Evolutionary conservation across 2,888 invertebrate species (phyloP).

Genomic region (Choreutis nemorana): DNA sequence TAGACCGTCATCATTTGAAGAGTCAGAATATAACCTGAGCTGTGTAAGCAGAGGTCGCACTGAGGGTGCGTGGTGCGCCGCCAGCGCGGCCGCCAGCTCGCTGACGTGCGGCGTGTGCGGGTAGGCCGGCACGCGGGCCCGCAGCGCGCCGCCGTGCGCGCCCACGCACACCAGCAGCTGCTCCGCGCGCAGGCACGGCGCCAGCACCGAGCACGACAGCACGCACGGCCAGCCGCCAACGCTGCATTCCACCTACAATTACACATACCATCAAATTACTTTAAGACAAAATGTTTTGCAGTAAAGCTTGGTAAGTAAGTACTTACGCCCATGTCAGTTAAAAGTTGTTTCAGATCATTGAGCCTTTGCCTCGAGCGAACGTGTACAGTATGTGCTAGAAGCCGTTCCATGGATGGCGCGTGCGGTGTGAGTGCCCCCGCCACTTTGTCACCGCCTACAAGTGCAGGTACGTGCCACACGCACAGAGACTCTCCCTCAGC

Average conservation of each 20-base stretch:
- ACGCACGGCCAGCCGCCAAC: constrained; percentile 88
- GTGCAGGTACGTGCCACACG: constrained; percentile 71
- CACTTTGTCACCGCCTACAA: constrained; percentile 56
- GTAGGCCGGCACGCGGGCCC: constrained; percentile 92
- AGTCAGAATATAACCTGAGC: constrained; percentile 66
- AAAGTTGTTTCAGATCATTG: constrained; percentile 80
- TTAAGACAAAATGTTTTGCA: too few species aligned
- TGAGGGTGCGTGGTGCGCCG: constrained; percentile 26
- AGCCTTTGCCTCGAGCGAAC: constrained; percentile 87
- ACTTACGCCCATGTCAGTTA: constrained; percentile 69
- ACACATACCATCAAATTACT: neutral
- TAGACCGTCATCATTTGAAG: too few species aligned
- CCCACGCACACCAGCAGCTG: constrained; percentile 92
- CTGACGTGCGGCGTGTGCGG: constrained; percentile 79
- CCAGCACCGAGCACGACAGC: constrained; percentile 86
- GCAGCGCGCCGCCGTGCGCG: constrained; percentile 91
- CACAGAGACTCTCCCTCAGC: constrained; percentile 70
- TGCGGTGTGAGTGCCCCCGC: constrained; percentile 85
- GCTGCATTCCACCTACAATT: constrained; percentile 82
- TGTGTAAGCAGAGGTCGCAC: constrained; percentile 46
- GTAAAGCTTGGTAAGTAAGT: neutral
- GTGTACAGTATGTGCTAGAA: constrained; percentile 95
- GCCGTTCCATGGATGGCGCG: constrained; percentile 92
- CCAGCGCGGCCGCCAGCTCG: constrained; percentile 81
- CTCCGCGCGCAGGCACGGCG: constrained; percentile 91